phyloP scores from a whole-genome alignment of 2,797 vertebrate genomes.

The Sebastes steindachneri region DNA sequence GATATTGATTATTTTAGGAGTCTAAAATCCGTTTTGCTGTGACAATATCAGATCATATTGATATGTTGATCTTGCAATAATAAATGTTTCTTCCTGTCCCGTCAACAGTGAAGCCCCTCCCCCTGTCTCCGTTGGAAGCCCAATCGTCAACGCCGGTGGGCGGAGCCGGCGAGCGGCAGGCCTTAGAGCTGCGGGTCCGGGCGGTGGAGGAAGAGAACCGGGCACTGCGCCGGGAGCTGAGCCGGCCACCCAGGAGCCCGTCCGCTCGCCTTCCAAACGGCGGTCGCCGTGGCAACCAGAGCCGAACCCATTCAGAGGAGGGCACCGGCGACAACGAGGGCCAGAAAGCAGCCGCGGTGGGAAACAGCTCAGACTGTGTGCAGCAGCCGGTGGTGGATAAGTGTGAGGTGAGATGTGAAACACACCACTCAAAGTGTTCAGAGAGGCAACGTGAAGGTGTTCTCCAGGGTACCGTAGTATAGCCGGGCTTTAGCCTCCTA shows the following conservation, averaged over 20 bases:
- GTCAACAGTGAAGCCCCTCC: slow-evolving; percentile 91
- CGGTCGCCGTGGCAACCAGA: slow-evolving; percentile 85
- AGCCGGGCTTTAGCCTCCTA: not conserved
- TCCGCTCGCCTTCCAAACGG: slow-evolving; percentile 40
- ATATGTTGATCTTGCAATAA: not conserved
- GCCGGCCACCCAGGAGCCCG: slow-evolving; percentile 82
- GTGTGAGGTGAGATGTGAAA: slow-evolving; percentile 89
- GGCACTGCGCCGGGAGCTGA: slow-evolving; percentile 90
- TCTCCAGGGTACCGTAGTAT: not conserved
- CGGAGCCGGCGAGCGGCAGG: slow-evolving; percentile 85
- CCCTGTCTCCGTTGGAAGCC: slow-evolving; percentile 89
- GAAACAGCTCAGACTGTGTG: slow-evolving; percentile 93
- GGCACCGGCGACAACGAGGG: slow-evolving; percentile 93
- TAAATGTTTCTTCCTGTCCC: not conserved
- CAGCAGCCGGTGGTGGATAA: slow-evolving; percentile 95
- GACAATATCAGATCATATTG: not conserved
- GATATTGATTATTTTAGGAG: too few relatives aligned
- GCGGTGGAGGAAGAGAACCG: slow-evolving; percentile 97
- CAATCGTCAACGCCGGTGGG: slow-evolving; percentile 85
- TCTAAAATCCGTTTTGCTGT: too few relatives aligned
- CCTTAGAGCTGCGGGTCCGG: slow-evolving; percentile 90
- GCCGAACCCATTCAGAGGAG: slow-evolving; percentile 91
- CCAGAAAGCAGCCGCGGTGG: slow-evolving; percentile 85
- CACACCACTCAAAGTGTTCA: not conserved
- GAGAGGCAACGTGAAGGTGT: not conserved